Evolutionary conservation across 2,888 invertebrate genomes (phyloP), one percentile per base, ranked within the genome.

Genomic region (Hemaris fuciformis): DNA sequence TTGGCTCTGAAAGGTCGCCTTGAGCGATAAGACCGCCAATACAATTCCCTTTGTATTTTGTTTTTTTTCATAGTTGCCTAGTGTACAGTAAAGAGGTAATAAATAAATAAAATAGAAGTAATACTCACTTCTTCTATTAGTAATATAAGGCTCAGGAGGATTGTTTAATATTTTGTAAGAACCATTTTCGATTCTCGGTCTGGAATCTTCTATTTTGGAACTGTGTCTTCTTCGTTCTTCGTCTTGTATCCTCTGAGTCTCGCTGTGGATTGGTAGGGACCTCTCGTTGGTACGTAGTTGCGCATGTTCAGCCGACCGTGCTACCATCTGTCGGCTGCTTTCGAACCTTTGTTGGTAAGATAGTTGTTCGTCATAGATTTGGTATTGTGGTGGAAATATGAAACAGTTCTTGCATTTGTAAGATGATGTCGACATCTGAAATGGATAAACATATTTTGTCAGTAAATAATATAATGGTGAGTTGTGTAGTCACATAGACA

Each of bases 111-210:
- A 13, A 48, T 15, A 0, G 18, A 4, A 31, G 27, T 2, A 3
- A 6, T 27, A 53, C 53, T 53, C 18, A 53, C 53, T 53, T 31
- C 53, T 53, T 27, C 53, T 53, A 15, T 18, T 48, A 5, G 27
- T 53, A 3, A 31, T 53, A 18, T 4, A 53, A 10, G 31, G 31
- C 31, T 53, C 27, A 10, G 31, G 7, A 27, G 41, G 58, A 23
- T 53, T 41, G 67, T 77, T 77, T 46, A 76, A 65, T 62, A 77
- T 74, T 70, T 79, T 79, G 64, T 71, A 77, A 53, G 75, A 70
- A 60, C 75, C 77, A 61, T 75, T 70, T 31, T 69, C 66, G 3
- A 31, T 67, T 56, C 13, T 63, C 15, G n/a, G 20, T 20, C 5
- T 31, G 8, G 27, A 10, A 1, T 53, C 53, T 53, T 53, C 53